Conservation (phyloP, 2,888 invertebrate species). For the Serrognathus titanus region DNA sequence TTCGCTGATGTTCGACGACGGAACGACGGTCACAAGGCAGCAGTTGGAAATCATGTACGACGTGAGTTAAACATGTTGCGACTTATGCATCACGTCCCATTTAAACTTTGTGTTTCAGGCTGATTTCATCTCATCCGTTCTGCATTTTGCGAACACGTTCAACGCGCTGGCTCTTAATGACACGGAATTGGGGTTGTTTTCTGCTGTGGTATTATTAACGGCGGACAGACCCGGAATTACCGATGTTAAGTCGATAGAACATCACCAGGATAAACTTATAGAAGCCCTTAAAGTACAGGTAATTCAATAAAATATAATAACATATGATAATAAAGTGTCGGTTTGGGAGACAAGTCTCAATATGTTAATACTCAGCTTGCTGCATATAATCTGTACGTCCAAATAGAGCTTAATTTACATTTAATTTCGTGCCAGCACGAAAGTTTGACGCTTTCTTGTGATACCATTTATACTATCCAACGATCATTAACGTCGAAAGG, state of each 20-base stretch:
- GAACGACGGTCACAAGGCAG: slow-evolving; percentile 74
- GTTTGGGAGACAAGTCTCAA: no score
- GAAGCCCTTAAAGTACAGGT: slow-evolving; percentile 86
- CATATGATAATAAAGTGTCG: background rate
- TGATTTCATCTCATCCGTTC: slow-evolving; percentile 76
- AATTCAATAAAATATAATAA: slow-evolving; percentile 27
- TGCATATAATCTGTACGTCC: no score
- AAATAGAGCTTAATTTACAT: no score
- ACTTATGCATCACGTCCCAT: background rate
- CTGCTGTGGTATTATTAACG: slow-evolving; percentile 79
- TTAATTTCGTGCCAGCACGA: no score
- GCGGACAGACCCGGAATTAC: slow-evolving; percentile 77
- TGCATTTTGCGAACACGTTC: slow-evolving; percentile 76
- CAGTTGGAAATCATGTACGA: slow-evolving; percentile 87
- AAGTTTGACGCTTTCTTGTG: no score
- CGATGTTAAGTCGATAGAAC: slow-evolving; percentile 74
- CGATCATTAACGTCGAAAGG: no score
- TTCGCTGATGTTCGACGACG: slow-evolving; percentile 85
- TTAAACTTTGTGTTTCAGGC: slow-evolving; percentile 56
- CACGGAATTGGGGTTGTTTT: slow-evolving; percentile 85
- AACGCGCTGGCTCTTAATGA: slow-evolving; percentile 77
- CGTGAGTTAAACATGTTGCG: slow-evolving; percentile 55
- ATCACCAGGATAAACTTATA: slow-evolving; percentile 74
- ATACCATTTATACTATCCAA: no score
- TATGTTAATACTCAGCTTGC: no score